Percentiles rank a stretch among this genome's conserved stretches.
These are phyloP conservation scores for Artemia franciscana DNA, from an alignment of 1,140 invertebrate genomes.

Conservation along the genomic window DNA sequence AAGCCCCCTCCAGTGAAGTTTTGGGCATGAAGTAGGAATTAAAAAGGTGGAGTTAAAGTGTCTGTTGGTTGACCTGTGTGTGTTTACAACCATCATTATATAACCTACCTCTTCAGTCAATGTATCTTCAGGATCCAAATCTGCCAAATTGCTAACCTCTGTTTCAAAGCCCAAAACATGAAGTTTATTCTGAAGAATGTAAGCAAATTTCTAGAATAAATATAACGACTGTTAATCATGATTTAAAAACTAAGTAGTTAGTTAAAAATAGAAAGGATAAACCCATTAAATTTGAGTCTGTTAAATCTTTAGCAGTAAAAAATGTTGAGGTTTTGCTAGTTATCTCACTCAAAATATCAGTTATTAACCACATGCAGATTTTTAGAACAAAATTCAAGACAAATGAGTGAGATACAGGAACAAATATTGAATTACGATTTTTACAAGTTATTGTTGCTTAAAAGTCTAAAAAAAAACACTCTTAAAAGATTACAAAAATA, in stretches of 20 bases:
- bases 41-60: not conserved
- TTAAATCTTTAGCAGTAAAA: not conserved
- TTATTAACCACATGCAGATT: too few species aligned
- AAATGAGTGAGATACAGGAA: too few species aligned
- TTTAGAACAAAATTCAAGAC: too few species aligned
- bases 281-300: not conserved
- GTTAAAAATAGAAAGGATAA: not conserved
- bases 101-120: slow-evolving; percentile 18
- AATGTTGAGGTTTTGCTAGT: not conserved
- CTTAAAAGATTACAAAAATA: too few species aligned
- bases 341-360: not conserved
- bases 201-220: slow-evolving; percentile 14
- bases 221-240: not conserved
- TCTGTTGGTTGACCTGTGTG: not conserved
- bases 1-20: not conserved
- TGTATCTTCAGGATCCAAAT: slow-evolving; percentile 23
- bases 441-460: too few species aligned
- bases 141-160: slow-evolving; percentile 18
- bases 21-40: not conserved
- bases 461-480: too few species aligned
- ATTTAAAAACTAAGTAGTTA: not conserved
- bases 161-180: slow-evolving; percentile 13
- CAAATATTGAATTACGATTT: too few species aligned
- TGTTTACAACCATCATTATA: not conserved
- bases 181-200: slow-evolving; percentile 14